Evolutionary conservation across 2,113 vertebrate species (phyloP), one percentile per base, ranked within the genome.

Genomic region (Microcebus jonahi): DNA sequence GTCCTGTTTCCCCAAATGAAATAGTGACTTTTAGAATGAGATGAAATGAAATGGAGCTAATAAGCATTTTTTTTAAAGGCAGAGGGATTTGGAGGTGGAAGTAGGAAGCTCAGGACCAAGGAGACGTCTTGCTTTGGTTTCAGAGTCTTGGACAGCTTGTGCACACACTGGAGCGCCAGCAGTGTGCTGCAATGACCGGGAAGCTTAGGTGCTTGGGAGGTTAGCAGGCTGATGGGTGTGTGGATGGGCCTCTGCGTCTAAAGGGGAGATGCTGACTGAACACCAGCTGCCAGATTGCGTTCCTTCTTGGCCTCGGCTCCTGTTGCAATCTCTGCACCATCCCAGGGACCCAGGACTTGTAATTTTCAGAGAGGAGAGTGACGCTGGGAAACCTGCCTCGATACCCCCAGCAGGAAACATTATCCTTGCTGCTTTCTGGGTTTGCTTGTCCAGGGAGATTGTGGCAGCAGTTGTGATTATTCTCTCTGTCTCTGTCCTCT

Each of bases 11-110:
- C 97, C 88, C 88, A 96, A 92, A 94, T 96, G 95, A 97, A 96
- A 92, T 96, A 95, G 94, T 97, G 61, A 91, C 90, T 97, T 98
- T 98, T 96, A 97, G 94, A 98, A 96, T 59, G 50, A 97, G 87
- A 97, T 84, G 81, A 94, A 92, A 93, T 95, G 96, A 98, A 98
- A 96, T 95, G 63, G 90, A 96, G 91, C 88, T 97, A 97, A 96
- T 91, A 95, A 96, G 88, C 96, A 67, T 83, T 97, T 97, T 18
- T 53, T 53, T 53, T 96, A 89, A 88, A 96, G 93, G 92, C 9
- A 4, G 92, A 93, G 59, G 93, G 87, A 42, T 73, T 95, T 82
- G 53, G 73, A 91, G 85, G 14, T 61, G 31, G 55, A 63, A 39
- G 2, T 71, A 5, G n/a, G 45, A 80, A 90, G 55, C 23, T 71